Percentiles rank a stretch among this genome's conserved stretches.
Evolutionary conservation across 2,797 vertebrate species (phyloP).

Genomic region (Parambassis ranga): DNA sequence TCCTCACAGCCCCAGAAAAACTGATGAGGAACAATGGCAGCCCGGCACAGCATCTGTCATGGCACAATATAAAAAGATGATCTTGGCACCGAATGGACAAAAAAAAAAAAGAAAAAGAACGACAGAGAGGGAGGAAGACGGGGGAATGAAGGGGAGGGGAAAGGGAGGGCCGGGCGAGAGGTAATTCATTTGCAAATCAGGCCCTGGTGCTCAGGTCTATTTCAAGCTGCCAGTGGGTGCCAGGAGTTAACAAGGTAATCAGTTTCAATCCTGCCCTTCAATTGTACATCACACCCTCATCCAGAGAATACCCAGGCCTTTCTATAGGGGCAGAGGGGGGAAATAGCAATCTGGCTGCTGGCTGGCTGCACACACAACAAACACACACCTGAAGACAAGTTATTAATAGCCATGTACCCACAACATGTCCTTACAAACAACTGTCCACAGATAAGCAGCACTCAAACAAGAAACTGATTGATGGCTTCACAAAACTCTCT

Average conservation of each 20-base stretch:
- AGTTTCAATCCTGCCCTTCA: constrained; percentile 97
- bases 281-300: constrained; percentile 93
- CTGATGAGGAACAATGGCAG: constrained; percentile 90
- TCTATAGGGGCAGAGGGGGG: constrained; percentile 89
- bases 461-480: background rate
- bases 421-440: constrained; percentile 18
- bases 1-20: constrained; percentile 84
- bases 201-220: constrained; percentile 89
- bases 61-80: constrained; percentile 99
- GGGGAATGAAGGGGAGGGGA: constrained; percentile 42
- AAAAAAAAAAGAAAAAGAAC: constrained; percentile 13
- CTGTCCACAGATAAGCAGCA: background rate
- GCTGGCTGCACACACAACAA: constrained; percentile 39
- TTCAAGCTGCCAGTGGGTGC: constrained; percentile 95
- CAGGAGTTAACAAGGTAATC: constrained; percentile 99
- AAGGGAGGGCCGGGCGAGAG: constrained; percentile 73
- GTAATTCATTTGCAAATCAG: constrained; percentile 99
- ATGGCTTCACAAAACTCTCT: no score
- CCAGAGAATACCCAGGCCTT: constrained; percentile 87
- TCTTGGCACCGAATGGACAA: constrained; percentile 92
- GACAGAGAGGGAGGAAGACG: constrained; percentile 68
- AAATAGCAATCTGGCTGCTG: constrained; percentile 88
- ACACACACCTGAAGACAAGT: constrained; percentile 32
- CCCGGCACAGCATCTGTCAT: constrained; percentile 95
- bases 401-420: constrained; percentile 30